phyloP scores from a whole-genome alignment of 2,888 invertebrate genomes.

The Girardia tigrina region DNA sequence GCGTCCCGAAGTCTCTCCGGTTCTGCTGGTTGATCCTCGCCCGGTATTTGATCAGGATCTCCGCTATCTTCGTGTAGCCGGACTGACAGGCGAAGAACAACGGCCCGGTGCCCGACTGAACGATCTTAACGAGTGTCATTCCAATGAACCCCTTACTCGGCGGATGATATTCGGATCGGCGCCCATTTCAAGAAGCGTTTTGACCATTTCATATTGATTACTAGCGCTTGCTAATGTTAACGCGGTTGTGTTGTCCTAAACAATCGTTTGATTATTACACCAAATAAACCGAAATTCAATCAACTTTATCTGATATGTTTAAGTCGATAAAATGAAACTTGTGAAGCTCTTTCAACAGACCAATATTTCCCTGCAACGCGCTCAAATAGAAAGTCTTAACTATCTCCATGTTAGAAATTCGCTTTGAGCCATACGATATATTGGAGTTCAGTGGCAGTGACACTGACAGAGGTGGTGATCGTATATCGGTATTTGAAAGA shows the following conservation, averaged over 20 bases:
- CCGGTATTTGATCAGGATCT: not conserved
- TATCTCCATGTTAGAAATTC: not conserved
- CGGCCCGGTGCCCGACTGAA: constrained; percentile 29
- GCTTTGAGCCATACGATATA: too few species aligned
- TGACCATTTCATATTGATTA: constrained; percentile 24
- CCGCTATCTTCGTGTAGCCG: constrained; percentile 9
- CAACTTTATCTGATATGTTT: constrained; percentile 18
- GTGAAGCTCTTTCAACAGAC: not conserved
- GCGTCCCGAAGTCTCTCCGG: constrained; percentile 24
- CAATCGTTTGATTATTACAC: not conserved
- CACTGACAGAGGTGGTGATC: not conserved
- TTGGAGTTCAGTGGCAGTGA: not conserved
- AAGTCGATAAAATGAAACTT: not conserved
- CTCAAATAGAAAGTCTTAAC: not conserved
- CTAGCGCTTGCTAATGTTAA: constrained; percentile 26
- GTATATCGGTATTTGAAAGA: not conserved
- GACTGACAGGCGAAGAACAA: constrained; percentile 29
- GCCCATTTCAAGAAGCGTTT: not conserved
- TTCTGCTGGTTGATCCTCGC: constrained; percentile 4
- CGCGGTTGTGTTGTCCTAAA: constrained; percentile 30
- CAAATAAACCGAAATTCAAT: not conserved
- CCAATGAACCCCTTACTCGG: not conserved
- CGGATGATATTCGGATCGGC: constrained; percentile 14
- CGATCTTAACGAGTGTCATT: too few species aligned
- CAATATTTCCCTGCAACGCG: constrained; percentile 10